phyloP scores from a whole-genome alignment of 2,888 invertebrate species.

The Clusia tigrina region DNA sequence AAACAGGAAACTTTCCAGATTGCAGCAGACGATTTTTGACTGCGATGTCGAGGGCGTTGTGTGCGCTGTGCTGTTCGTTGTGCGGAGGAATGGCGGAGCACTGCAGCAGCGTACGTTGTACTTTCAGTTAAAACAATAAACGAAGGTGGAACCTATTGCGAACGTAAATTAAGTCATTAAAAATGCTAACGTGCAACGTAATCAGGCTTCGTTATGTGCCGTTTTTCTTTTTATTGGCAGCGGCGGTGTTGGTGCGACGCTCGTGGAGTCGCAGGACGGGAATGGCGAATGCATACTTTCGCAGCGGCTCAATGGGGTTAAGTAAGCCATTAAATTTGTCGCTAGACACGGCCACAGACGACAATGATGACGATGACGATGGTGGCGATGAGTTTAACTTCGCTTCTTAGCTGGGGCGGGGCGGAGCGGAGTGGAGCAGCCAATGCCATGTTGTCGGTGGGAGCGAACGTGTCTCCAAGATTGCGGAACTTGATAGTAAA shows the following conservation, averaged over 20 bases:
- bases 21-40: slow-evolving; percentile 41
- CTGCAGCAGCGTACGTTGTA: too few relatives aligned
- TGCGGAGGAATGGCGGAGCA: background rate
- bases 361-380: slow-evolving; percentile 35
- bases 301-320: slow-evolving; percentile 46
- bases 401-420: background rate
- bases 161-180: slow-evolving; percentile 63
- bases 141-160: slow-evolving; percentile 59
- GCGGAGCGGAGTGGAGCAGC: slow-evolving; percentile 15
- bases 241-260: background rate
- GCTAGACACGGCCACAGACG: slow-evolving; percentile 53
- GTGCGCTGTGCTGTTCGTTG: background rate
- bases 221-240: slow-evolving; percentile 4
- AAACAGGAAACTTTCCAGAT: slow-evolving; percentile 47
- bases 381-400: slow-evolving; percentile 40
- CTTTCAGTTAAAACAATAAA: slow-evolving; percentile 58
- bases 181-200: slow-evolving; percentile 52
- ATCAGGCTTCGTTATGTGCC: slow-evolving; percentile 8
- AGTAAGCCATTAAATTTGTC: slow-evolving; percentile 62
- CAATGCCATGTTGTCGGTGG: slow-evolving; percentile 24
- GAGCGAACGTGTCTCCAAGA: slow-evolving; percentile 35
- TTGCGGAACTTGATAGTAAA: slow-evolving; percentile 53
- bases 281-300: background rate
- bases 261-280: background rate
- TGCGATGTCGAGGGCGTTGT: slow-evolving; percentile 44